Evolutionary conservation across 2,888 invertebrate species (phyloP).

Genomic region (Ferdinandea cuprea): DNA sequence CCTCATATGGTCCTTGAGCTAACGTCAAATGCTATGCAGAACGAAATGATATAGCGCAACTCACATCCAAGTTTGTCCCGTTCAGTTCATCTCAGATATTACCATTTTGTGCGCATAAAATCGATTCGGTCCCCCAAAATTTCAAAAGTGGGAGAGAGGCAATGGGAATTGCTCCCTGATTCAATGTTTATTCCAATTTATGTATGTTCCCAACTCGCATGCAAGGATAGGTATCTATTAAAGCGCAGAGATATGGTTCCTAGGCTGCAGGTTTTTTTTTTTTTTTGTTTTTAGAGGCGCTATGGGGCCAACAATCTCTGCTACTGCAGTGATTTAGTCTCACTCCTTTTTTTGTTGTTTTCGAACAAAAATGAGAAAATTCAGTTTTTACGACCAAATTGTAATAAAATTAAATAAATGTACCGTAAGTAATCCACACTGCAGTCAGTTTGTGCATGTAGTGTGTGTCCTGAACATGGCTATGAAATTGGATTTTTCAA

Average conservation of each 20-base stretch:
- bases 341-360: background rate
- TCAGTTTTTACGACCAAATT: background rate
- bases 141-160: background rate
- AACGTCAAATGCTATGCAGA: background rate
- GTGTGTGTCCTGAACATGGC: background rate
- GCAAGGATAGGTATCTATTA: slow-evolving; percentile 2
- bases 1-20: background rate
- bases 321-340: background rate
- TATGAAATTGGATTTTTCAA: slow-evolving; percentile 11
- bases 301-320: background rate
- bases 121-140: background rate
- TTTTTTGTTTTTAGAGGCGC: background rate
- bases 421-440: slow-evolving; percentile 23
- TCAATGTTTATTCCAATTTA: slow-evolving; percentile 19
- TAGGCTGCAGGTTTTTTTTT: slow-evolving; percentile 1
- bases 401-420: slow-evolving; percentile 19
- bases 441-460: background rate
- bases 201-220: background rate
- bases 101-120: background rate
- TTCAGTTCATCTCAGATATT: background rate
- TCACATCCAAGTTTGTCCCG: background rate
- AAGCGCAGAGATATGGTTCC: background rate
- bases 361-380: background rate
- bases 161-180: slow-evolving; percentile 24
- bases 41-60: background rate